These are phyloP conservation scores for Parnassius glacialis DNA, from an alignment of 2,888 invertebrate species.

Conservation along the genomic window DNA sequence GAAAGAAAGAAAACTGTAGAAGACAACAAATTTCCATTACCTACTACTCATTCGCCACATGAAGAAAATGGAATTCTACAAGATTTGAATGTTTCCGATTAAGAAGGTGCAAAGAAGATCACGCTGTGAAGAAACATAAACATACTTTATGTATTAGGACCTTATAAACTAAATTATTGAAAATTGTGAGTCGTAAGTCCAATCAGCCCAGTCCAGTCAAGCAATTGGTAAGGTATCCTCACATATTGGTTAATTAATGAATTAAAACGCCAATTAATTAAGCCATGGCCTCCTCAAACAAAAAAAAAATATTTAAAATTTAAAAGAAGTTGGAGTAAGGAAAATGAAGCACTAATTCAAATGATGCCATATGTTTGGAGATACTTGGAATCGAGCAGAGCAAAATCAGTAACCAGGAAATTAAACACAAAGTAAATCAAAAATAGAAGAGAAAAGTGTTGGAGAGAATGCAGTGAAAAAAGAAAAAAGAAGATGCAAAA, in stretches of 20 bases:
- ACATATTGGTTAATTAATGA: conserved; percentile 31
- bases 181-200: conserved; percentile 57
- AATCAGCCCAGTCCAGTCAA: conserved; percentile 69
- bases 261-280: conserved; percentile 61
- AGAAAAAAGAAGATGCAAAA: conserved; percentile 3
- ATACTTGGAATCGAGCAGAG: background rate
- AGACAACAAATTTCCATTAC: background rate
- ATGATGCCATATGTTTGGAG: background rate
- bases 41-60: background rate
- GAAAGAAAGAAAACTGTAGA: background rate
- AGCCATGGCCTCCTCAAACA: conserved; percentile 28
- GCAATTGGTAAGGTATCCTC: conserved; percentile 62
- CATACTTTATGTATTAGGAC: conserved; percentile 3
- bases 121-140: conserved; percentile 12
- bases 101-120: conserved; percentile 15
- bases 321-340: conserved; percentile 9
- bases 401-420: background rate
- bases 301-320: conserved; percentile 18
- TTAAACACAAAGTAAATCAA: background rate
- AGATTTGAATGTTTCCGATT: background rate
- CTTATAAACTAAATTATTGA: conserved; percentile 13
- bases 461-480: background rate
- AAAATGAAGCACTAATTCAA: background rate
- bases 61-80: background rate
- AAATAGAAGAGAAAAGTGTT: conserved; percentile 11